A percentile compares a stretch with the other conserved stretches of the same genome.
Evolutionary conservation across 2,113 vertebrate genomes (phyloP).

Genomic region (Lampris incognitus): DNA sequence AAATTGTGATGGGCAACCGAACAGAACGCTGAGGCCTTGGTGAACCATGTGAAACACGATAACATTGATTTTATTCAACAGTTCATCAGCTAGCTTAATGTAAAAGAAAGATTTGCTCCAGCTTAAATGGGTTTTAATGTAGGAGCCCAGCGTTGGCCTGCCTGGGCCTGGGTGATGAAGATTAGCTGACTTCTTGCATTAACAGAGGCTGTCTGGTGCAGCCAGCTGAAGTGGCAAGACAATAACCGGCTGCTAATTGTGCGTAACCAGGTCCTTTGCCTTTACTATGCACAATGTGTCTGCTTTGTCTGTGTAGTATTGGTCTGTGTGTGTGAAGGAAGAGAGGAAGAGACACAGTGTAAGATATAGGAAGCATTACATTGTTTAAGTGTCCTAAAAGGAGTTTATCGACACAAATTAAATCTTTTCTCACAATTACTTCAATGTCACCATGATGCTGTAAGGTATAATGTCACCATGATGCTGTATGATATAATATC

Average conservation of each 20-base stretch:
- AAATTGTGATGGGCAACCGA: constrained; percentile 74
- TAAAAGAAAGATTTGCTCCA: constrained; percentile 74
- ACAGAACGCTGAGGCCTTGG: constrained; percentile 39
- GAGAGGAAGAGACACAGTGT: constrained; percentile 1
- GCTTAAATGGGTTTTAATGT: constrained; percentile 84
- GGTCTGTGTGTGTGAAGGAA: constrained; percentile 12
- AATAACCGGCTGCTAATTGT: constrained; percentile 93
- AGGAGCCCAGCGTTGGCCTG: constrained; percentile 76
- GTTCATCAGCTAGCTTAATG: constrained; percentile 75
- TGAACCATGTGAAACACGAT: constrained; percentile 40
- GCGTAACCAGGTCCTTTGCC: constrained; percentile 86
- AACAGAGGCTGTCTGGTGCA: constrained; percentile 86
- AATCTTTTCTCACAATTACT: neutral
- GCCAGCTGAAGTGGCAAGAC: constrained; percentile 88
- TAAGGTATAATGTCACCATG: neutral
- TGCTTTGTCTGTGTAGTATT: constrained; percentile 28
- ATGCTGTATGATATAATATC: neutral
- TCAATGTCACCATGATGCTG: too few relatives aligned
- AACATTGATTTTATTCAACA: constrained; percentile 77
- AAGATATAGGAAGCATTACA: neutral
- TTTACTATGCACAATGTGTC: constrained; percentile 55
- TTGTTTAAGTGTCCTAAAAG: neutral
- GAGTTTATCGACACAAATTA: neutral
- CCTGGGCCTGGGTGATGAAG: constrained; percentile 87
- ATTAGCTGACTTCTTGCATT: constrained; percentile 90